Conservation (phyloP, 2,797 vertebrate species). For the Notamacropus eugenii region DNA sequence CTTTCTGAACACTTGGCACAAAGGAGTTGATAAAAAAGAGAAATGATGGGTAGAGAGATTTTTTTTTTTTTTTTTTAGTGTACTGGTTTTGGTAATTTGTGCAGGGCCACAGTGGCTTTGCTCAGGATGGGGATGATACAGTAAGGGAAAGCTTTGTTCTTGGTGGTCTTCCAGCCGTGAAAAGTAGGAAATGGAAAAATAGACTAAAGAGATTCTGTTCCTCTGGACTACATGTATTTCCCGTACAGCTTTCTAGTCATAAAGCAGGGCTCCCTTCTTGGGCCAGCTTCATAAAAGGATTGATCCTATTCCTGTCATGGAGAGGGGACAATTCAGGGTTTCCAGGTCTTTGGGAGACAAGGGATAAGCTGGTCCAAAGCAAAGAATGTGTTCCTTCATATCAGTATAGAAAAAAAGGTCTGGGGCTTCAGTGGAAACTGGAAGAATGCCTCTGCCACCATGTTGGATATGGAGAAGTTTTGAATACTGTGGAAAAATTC, state of each 20-base stretch:
- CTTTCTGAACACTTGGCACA: neutral
- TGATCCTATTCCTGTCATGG: neutral
- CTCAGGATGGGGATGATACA: neutral
- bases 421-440: neutral
- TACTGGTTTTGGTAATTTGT: neutral
- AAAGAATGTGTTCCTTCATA: neutral
- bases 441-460: neutral
- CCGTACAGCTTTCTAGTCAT: neutral
- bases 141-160: neutral
- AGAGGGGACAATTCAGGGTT: neutral
- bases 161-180: neutral
- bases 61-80: neutral
- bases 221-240: neutral
- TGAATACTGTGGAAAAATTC: too few relatives aligned
- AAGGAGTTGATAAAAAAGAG: neutral
- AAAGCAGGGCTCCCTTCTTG: neutral
- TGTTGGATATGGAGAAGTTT: neutral
- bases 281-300: neutral
- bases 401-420: neutral
- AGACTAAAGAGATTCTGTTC: neutral
- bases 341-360: neutral
- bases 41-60: neutral
- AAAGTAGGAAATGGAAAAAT: neutral
- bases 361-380: neutral
- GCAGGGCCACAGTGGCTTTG: neutral